Evolutionary conservation across 2,113 vertebrate species (phyloP), one percentile per base, ranked within the genome.

Genomic region (Leptobrachium ailaonicum): DNA sequence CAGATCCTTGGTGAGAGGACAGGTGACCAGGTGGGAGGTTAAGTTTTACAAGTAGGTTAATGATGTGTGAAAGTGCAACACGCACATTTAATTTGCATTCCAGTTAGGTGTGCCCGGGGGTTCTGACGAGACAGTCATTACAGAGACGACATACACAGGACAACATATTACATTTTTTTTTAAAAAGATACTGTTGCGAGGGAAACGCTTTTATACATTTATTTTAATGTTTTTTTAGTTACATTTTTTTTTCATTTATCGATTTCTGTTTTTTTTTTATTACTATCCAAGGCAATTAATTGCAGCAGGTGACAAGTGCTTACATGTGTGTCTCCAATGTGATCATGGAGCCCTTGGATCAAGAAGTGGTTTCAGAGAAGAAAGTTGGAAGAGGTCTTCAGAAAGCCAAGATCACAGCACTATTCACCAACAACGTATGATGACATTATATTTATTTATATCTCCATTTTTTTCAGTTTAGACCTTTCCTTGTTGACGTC

Each of bases 381-480:
- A 91, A 88, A 53, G 84, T 88, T 74, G 88, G 89, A 76, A 85
- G 85, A 10, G 87, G 89, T 7, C 73, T 92, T 45, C 94, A 88
- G 63, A 87, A 91, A 13, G 87, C 88, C 6, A 86, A 87, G 56
- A 83, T 95, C 76, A 89, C 90, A 0, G 84, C 84, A 20, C 76
- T 83, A 14, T 92, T 94, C 42, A 54, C 86, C 40, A 12, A 82
- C 4, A 0, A 7, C 73, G 90, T 94, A 85, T 1, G 88, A 85
- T 58, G 6, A 72, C 20, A 32, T 20, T 79, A 7, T 43, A 47
- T 1, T 44, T 58, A 56, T 20, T 53, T 53, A 20, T 6, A 13
- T 73, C 47, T 2, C 5, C 43, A 82, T 66, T 43, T 43, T 43
- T 73, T 7, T 43, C 20, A 32, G 20, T 32, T 32, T 32, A 32